Percentiles rank a stretch among this genome's conserved stretches.
phyloP scores from a whole-genome alignment of 2,888 invertebrate species.

The Drosophila mimica region DNA sequence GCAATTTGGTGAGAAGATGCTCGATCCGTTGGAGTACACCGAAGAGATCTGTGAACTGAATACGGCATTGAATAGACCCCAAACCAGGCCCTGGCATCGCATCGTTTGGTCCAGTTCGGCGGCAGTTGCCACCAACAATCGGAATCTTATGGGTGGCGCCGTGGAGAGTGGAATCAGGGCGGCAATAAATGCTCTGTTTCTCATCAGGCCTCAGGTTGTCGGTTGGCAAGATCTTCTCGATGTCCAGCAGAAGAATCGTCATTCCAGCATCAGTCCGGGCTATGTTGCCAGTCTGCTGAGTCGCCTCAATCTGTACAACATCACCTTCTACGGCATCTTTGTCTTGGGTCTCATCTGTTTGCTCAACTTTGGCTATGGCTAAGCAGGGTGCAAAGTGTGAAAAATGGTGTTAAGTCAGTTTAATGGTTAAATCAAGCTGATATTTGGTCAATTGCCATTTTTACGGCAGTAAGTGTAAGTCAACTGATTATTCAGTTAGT shows the following conservation, averaged over 20 bases:
- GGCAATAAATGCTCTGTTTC: constrained; percentile 79
- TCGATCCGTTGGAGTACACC: constrained; percentile 59
- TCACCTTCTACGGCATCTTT: constrained; percentile 74
- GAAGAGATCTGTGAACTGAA: constrained; percentile 70
- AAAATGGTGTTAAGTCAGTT: neutral
- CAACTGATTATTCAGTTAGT: neutral
- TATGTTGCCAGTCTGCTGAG: constrained; percentile 61
- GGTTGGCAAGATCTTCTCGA: constrained; percentile 81
- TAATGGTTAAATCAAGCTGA: neutral
- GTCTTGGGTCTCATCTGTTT: constrained; percentile 64
- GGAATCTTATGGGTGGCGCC: constrained; percentile 83
- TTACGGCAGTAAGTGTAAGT: neutral
- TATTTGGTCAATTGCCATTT: neutral
- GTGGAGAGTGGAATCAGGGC: constrained; percentile 84
- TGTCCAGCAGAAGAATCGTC: constrained; percentile 60
- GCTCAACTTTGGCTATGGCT: constrained; percentile 54
- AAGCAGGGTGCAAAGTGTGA: neutral
- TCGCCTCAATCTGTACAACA: constrained; percentile 82
- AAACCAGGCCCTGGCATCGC: constrained; percentile 80
- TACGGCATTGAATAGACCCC: constrained; percentile 61
- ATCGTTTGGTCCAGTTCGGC: constrained; percentile 83
- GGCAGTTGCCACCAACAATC: constrained; percentile 74
- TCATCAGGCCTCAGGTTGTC: constrained; percentile 82
- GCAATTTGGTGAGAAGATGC: constrained; percentile 80
- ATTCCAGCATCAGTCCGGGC: constrained; percentile 26